phyloP scores from a whole-genome alignment of 2,888 invertebrate genomes.

The Mechanitis messenoides region DNA sequence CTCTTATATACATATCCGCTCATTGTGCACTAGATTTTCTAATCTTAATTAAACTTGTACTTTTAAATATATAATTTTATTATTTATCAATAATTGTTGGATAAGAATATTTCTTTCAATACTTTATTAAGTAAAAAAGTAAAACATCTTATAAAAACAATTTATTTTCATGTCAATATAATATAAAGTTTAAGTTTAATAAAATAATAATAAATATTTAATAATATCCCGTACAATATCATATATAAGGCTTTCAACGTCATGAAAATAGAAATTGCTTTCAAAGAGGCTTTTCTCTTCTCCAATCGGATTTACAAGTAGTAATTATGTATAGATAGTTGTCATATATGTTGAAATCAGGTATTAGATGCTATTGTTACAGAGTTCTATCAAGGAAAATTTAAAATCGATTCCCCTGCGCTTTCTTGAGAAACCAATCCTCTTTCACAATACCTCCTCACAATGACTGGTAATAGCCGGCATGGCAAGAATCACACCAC shows the following conservation, averaged over 20 bases:
- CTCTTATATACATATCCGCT: background rate
- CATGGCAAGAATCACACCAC: conserved; percentile 57
- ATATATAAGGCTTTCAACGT: background rate
- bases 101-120: too few species aligned
- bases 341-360: conserved; percentile 50
- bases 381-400: conserved; percentile 62
- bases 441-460: conserved; percentile 63
- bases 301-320: conserved; percentile 26
- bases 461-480: conserved; percentile 60
- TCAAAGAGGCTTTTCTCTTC: conserved; percentile 4
- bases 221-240: too few species aligned
- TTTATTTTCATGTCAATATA: too few species aligned
- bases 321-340: conserved; percentile 34
- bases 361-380: conserved; percentile 65
- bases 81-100: too few species aligned
- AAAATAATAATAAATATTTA: too few species aligned
- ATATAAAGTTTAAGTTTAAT: too few species aligned
- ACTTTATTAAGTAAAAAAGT: too few species aligned
- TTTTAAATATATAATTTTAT: too few species aligned
- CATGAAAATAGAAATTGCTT: background rate
- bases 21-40: too few species aligned
- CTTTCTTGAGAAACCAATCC: conserved; percentile 71
- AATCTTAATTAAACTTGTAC: too few species aligned
- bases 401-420: conserved; percentile 71
- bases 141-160: too few species aligned